Evolutionary conservation across 2,113 vertebrate genomes (phyloP), one percentile per base, ranked within the genome.

Genomic region (Lipotes vexillifer): DNA sequence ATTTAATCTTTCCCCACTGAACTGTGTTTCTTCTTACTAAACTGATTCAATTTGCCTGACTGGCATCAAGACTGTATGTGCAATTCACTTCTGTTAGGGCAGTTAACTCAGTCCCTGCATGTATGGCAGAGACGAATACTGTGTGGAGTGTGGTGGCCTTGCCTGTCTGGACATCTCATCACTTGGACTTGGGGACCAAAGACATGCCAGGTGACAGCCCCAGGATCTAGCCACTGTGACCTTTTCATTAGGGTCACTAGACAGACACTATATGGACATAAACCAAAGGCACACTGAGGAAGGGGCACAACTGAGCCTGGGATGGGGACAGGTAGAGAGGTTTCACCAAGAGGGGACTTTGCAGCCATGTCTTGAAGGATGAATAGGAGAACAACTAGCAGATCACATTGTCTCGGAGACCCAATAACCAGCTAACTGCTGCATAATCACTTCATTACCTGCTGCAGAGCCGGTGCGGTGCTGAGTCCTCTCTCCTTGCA

Each of bases 21-120:
- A 36, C 10, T 93, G 29, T 44, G 69, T 18, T 31, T 94, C 91
- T 90, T 41, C 55, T 63, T 92, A 89, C 66, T 65, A 59, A 82
- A 25, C 57, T n/a, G n/a, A 90, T 59, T 57, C 10, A 5, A 23
- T 68, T 68, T 81, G 27, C 91, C 46, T 38, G 38, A 20, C 12
- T 46, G 80, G 14, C 38, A 59, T 72, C 9, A 75, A 69, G 8
- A 38, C 10, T 31, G 27, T 7, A 0, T 6, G 25, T 68, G 52
- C 52, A 52, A 18, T 52, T 52, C 15, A 17, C 52, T 88, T 77
- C 20, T 61, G 0, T 59, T 55, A 49, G 68, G n/a, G n/a, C 36
- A 49, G 15, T 14, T 61, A 36, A 59, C 38, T 29, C 38, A 29
- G 31, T 3, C 29, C 11, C 68, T 86, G 2, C 74, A 7, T 52